phyloP scores from a whole-genome alignment of 2,888 invertebrate species.

The Pandemis corylana region DNA sequence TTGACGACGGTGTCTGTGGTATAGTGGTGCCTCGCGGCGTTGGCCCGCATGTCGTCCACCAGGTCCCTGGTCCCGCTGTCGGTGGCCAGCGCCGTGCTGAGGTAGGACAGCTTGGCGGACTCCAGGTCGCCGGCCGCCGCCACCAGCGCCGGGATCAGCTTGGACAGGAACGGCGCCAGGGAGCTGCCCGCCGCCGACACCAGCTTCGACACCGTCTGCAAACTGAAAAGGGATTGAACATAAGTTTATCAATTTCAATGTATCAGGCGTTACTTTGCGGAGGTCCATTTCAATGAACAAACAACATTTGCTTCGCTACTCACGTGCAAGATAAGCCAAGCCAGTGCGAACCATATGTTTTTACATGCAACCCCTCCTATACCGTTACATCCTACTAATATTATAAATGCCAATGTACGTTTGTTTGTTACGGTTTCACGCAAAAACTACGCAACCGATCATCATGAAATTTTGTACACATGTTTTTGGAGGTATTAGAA shows the following conservation, averaged over 20 bases:
- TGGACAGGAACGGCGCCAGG: constrained; percentile 92
- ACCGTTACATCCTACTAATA: too few relatives aligned
- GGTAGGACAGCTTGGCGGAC: constrained; percentile 90
- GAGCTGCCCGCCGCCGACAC: constrained; percentile 92
- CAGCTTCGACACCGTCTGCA: constrained; percentile 94
- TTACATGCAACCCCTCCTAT: too few relatives aligned
- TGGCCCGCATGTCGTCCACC: constrained; percentile 92
- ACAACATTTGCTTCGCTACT: too few relatives aligned
- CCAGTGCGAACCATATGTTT: too few relatives aligned
- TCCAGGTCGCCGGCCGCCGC: constrained; percentile 95
- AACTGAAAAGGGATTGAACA: constrained; percentile 71
- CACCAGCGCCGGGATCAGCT: constrained; percentile 92
- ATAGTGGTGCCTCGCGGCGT: constrained; percentile 92
- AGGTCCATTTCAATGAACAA: too few relatives aligned
- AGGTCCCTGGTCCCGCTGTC: constrained; percentile 90
- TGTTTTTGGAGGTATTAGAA: too few relatives aligned
- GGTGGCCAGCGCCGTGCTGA: constrained; percentile 89
- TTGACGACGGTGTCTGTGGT: constrained; percentile 95
- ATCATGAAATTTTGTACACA: too few relatives aligned
- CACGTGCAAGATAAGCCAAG: too few relatives aligned
- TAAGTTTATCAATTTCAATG: neutral
- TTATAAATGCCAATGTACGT: too few relatives aligned
- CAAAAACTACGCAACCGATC: too few relatives aligned
- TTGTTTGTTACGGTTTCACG: too few relatives aligned
- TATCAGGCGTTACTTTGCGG: too few relatives aligned